These are phyloP conservation scores for Trichonephila clavata DNA, from an alignment of 1,140 invertebrate genomes.

Conservation along the genomic window DNA sequence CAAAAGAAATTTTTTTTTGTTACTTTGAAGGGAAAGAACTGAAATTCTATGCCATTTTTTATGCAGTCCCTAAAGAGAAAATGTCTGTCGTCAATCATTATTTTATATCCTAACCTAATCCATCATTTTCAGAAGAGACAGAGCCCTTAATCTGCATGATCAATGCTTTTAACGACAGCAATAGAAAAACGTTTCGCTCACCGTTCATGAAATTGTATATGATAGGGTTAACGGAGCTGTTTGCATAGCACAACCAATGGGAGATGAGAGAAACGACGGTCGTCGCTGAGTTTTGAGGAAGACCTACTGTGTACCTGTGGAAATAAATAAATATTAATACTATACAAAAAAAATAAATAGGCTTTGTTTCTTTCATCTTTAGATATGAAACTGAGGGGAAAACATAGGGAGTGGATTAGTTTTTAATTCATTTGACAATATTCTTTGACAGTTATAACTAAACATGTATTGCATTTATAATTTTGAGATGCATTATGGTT, in stretches of 20 bases:
- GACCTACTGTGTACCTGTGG: slow-evolving; percentile 84
- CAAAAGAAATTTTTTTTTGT: too few species aligned
- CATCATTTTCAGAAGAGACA: not conserved
- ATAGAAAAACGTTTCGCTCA: slow-evolving; percentile 81
- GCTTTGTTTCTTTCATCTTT: too few species aligned
- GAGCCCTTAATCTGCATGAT: not conserved
- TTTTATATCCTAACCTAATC: not conserved
- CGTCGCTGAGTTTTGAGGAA: slow-evolving; percentile 85
- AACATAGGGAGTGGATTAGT: too few species aligned
- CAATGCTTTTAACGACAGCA: not conserved
- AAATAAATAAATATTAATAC: not conserved
- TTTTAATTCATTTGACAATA: not conserved
- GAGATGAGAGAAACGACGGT: slow-evolving; percentile 85
- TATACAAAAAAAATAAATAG: too few species aligned
- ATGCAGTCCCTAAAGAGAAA: not conserved
- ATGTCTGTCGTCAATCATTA: not conserved
- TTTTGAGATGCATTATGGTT: too few species aligned
- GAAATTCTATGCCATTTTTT: too few species aligned
- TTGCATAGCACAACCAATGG: slow-evolving; percentile 92
- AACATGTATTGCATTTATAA: too few species aligned
- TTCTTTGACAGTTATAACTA: too few species aligned
- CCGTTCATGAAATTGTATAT: slow-evolving; percentile 98
- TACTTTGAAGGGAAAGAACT: too few species aligned
- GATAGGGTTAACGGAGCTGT: slow-evolving; percentile 93
- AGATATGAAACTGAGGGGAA: not conserved